Conservation (phyloP, 2,113 vertebrate genomes). For the Pheucticus melanocephalus region DNA sequence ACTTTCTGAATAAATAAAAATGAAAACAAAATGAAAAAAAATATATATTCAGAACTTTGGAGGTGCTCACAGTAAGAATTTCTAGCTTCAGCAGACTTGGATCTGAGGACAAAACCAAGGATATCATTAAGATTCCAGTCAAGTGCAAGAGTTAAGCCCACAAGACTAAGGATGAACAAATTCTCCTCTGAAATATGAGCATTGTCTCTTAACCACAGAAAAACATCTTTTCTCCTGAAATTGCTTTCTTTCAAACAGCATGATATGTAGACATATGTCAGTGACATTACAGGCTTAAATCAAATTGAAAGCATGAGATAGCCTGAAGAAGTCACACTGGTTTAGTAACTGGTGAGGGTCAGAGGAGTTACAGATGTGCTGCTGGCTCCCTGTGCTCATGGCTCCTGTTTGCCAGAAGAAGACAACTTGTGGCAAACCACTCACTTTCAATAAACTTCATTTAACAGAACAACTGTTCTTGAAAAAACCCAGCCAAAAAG, state of each 20-base stretch:
- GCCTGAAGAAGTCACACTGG: conserved; percentile 11
- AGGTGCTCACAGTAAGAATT: background rate
- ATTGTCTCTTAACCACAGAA: background rate
- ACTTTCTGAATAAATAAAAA: background rate
- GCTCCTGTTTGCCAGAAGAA: background rate
- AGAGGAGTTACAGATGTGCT: conserved; percentile 8
- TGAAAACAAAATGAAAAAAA: background rate
- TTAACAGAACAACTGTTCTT: conserved; percentile 33
- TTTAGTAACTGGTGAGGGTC: conserved; percentile 46
- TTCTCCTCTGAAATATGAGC: background rate
- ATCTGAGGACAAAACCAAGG: background rate
- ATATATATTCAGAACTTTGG: background rate
- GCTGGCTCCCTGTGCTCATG: background rate
- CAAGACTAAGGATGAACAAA: background rate
- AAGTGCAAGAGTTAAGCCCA: background rate
- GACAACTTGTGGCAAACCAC: conserved; percentile 45
- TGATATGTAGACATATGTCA: conserved; percentile 52
- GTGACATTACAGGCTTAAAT: conserved; percentile 43
- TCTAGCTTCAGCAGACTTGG: background rate
- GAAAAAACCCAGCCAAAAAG: background rate
- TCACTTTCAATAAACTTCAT: conserved; percentile 48
- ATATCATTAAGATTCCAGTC: background rate
- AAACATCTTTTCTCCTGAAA: background rate
- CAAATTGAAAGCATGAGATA: conserved; percentile 17
- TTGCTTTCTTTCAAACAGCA: background rate